Evolutionary conservation across 2,797 vertebrate species (phyloP), one percentile per base, ranked within the genome.

Genomic region (Melanogrammus aeglefinus): DNA sequence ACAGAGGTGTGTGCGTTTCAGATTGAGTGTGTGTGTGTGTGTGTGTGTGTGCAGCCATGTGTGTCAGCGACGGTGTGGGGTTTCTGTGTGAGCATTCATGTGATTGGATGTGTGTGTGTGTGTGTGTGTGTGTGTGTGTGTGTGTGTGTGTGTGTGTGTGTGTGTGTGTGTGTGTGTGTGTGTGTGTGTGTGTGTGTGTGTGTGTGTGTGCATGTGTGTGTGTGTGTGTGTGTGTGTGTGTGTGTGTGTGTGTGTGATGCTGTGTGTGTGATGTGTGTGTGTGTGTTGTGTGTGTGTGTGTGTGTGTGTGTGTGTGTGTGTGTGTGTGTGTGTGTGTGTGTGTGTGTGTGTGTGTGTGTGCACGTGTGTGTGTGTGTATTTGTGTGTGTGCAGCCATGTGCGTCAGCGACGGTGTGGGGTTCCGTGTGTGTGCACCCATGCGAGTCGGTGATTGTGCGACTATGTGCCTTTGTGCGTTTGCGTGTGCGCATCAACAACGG

Each of bases 1-100:
- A 74, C 24, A 78, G 84, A 91, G 91, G 90, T 92, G 89, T 91
- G 86, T 83, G 70, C 75, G 75, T 73, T 57, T 75, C 74, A 72
- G 79, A 9, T 36, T 57, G 74, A 38, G 39, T 71, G 51, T 69
- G 66, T 69, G 66, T 69, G 66, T 29, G 66, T 66, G 57, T 70
- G 1, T 69, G 66, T 70, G 66, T 70, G 66, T 70, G 66, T 29
- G 24, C 16, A 18, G 16, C 12, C 16, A 18, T 72, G 70, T 72
- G 70, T 6, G 70, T 16, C 16, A 6, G 51, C n/a, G 51, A 6
- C 6, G 21, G 21, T 57, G 18, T 41, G 39, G 63, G 24, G 63
- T 69, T 29, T 70, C 24, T 70, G 27, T 70, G 66, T 70, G 66
- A 12, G 24, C 31, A 35, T 33, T 0, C 31, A 8, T 33, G 70